A percentile compares a stretch with the other conserved stretches of the same genome.
Conservation (phyloP, 2,888 invertebrate species). For the Drosophila merina region DNA sequence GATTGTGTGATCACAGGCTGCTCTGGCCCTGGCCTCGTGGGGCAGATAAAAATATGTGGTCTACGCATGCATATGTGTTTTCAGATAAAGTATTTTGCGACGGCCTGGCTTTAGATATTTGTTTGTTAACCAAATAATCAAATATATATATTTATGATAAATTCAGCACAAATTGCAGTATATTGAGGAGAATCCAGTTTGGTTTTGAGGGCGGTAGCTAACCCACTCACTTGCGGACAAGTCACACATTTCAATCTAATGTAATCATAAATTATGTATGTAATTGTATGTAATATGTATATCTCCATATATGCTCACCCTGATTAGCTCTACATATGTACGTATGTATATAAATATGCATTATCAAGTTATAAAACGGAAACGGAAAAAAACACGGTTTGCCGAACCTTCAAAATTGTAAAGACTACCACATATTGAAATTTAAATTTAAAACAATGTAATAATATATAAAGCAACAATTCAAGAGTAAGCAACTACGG, state of each 20-base stretch:
- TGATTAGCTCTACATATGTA: constrained; percentile 51
- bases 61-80: constrained; percentile 10
- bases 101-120: constrained; percentile 26
- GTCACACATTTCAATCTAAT: constrained; percentile 39
- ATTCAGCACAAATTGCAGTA: constrained; percentile 31
- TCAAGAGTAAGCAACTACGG: constrained; percentile 43
- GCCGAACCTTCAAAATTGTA: constrained; percentile 42
- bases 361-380: constrained; percentile 23
- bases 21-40: constrained; percentile 1
- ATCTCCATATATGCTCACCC: constrained; percentile 46
- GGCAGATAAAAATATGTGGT: constrained; percentile 18
- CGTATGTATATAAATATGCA: constrained; percentile 51
- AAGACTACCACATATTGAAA: constrained; percentile 47
- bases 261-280: constrained; percentile 50
- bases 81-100: constrained; percentile 14
- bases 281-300: constrained; percentile 45
- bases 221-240: neutral
- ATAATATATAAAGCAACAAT: constrained; percentile 40
- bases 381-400: neutral
- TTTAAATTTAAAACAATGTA: constrained; percentile 41
- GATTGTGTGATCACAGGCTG: constrained; percentile 8
- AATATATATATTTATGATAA: constrained; percentile 24
- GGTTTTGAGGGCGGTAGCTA: constrained; percentile 9
- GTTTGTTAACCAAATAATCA: constrained; percentile 30
- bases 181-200: neutral